Base-by-base conservation (phyloP, 2,113 vertebrate genomes). In the Clarias magur region DNA sequence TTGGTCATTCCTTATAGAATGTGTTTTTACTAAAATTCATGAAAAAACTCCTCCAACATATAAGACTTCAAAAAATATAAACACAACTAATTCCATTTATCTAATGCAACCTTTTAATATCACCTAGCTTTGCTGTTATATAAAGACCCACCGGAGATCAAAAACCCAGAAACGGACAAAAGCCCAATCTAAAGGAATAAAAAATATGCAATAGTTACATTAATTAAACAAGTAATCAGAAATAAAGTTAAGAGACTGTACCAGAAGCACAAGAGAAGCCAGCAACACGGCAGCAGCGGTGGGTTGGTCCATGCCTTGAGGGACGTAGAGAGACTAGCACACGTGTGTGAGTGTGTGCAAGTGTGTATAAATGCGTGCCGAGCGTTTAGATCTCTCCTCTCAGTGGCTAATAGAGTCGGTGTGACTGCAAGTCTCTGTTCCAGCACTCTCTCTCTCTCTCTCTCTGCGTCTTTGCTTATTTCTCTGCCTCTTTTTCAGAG, bases 381-480 rank as follows among this genome's bases (percentile, higher is more conserved):
- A 60, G 78, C 53, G 48, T n/a, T 56, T 21, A 70, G 60, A 60
- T 53, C 83, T 86, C 72, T 34, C 48, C 87, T 85, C 82, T 81
- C 67, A 75, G 79, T 83, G 83, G 83, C 81, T 78, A 81, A 42
- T 86, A 54, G 57, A 75, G 85, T 63, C 38, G 9, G 62, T 57
- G 53, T 81, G 85, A 59, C 82, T 88, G 83, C 67, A 53, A 67
- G 82, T 54, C 54, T 34, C 85, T 57, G 81, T 85, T 86, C 76
- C 79, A 67, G 54, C 76, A 30, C 86, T 73, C 27, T 68, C 89
- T 78, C 80, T 91, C 89, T 89, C 92, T 91, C 72, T 92, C 95
- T 96, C 95, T 94, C 93, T 94, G 94, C 92, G 70, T 92, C 72
- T 93, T 89, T 90, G 90, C 91, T 91, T 89, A 93, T 90, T 93